Evolutionary conservation across 2,113 vertebrate genomes (phyloP).

Genomic region (Capra hircus): DNA sequence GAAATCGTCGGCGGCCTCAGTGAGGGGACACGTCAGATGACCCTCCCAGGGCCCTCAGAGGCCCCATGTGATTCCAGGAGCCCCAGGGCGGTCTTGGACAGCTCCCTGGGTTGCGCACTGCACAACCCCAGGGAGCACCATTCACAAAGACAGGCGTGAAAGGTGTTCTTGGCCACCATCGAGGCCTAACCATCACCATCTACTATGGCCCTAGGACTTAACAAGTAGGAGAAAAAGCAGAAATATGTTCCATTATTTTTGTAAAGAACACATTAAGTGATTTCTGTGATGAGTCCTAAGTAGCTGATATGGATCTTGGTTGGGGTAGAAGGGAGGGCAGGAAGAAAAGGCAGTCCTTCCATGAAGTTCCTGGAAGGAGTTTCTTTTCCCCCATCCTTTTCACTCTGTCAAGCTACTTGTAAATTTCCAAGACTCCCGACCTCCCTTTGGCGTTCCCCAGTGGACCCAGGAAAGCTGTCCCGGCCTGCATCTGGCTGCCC

Average conservation of each 20-base stretch:
- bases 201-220: background rate
- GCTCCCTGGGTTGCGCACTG: background rate
- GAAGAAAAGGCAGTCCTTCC: background rate
- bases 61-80: accelerated
- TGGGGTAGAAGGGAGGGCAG: too few species aligned
- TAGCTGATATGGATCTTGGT: background rate
- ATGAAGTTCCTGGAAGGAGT: background rate
- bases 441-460: background rate
- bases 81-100: background rate
- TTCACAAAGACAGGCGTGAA: background rate
- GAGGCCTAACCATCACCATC: background rate
- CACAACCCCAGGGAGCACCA: background rate
- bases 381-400: background rate
- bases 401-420: background rate
- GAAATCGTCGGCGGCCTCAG: background rate
- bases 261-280: background rate
- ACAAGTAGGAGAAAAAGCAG: background rate
- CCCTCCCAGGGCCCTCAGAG: background rate
- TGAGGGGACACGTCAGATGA: background rate
- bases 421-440: background rate
- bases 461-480: background rate
- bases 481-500: background rate
- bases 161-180: accelerated
- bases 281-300: background rate
- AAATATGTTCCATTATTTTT: background rate